Base-by-base conservation (phyloP, 2,113 vertebrate species). In the Leptobrachium ailaonicum region DNA sequence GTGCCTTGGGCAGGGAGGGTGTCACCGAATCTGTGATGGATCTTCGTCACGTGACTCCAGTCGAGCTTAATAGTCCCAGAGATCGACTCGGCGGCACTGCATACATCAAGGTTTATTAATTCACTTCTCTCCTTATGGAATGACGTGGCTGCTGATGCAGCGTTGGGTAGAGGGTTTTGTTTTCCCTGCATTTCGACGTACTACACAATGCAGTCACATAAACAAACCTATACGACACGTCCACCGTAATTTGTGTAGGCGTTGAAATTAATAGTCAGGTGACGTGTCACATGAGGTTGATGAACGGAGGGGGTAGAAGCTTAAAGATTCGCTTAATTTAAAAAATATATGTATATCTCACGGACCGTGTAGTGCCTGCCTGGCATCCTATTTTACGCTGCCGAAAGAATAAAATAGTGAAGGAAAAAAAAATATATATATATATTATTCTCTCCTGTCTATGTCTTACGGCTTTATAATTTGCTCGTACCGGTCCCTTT, bases 1-100 rank as follows among this genome's bases (percentile, higher is more conserved):
- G 54, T 68, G 66, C 58, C 50, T 50, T 47, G 58, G 63, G 50
- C 71, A 80, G 63, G 20, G 1, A 60, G 50, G 40, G 44, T 32
- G 9, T 45, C 12, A 12, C 43, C 50, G 45, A 12, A 45, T 78
- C 58, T 2, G 10, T 41, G 32, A 78, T 54, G 54, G 45, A 45
- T 71, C 5, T 50, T 44, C n/a, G 13, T 71, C 43, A 71, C 43
- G 20, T 11, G 14, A 71, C 56, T 60, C 56, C 56, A 14, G 3
- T 58, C 56, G 10, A 58, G 56, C 56, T 7, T 12, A 58, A 12
- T 58, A 11, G 10, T 6, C 9, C 13, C 56, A 3, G 56, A 60
- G 56, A 60, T 3, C 3, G 2, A 13, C 13, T 10, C 56, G 4
- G 56, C 56, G 13, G 10, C 56, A 2, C 56, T 60, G 13, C 1